phyloP scores from a whole-genome alignment of 1,140 invertebrate genomes.

The Drosophila oshimai region DNA sequence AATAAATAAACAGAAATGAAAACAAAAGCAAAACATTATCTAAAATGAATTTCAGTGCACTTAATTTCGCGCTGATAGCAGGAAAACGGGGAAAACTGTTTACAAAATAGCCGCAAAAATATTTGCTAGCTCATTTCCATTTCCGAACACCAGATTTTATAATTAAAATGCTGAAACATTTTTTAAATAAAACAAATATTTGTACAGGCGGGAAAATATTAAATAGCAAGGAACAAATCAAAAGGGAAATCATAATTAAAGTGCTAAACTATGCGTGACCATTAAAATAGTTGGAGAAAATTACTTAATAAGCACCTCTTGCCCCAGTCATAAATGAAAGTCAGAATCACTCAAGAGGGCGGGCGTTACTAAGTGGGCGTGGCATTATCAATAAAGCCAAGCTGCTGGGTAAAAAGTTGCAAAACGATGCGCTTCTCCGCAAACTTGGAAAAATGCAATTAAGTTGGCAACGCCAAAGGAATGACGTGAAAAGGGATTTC shows the following conservation, averaged over 20 bases:
- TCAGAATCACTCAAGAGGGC: not conserved
- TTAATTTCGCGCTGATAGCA: not conserved
- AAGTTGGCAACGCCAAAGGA: constrained; percentile 20
- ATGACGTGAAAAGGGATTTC: not conserved
- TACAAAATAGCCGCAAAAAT: constrained; percentile 30
- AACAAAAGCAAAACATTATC: not conserved
- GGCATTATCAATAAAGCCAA: constrained; percentile 26
- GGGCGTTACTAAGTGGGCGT: not conserved
- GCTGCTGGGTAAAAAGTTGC: not conserved
- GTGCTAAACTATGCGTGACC: not conserved
- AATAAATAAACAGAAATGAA: not conserved
- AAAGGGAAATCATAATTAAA: not conserved
- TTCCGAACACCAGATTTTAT: constrained; percentile 16
- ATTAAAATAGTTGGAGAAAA: not conserved
- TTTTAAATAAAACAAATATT: constrained; percentile 20
- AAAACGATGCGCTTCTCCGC: not conserved
- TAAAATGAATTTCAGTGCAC: constrained; percentile 2
- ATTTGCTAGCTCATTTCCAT: constrained; percentile 35
- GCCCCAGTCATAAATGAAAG: not conserved
- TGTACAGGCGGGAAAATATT: not conserved
- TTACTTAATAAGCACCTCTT: constrained; percentile 7
- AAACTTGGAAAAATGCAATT: constrained; percentile 55
- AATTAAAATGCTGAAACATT: constrained; percentile 38
- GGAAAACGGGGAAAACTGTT: constrained; percentile 11
- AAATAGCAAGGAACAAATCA: not conserved